A percentile compares a stretch with the other conserved stretches of the same genome.
Evolutionary conservation across 2,888 invertebrate genomes (phyloP).

Genomic region (Athrips mouffetella): DNA sequence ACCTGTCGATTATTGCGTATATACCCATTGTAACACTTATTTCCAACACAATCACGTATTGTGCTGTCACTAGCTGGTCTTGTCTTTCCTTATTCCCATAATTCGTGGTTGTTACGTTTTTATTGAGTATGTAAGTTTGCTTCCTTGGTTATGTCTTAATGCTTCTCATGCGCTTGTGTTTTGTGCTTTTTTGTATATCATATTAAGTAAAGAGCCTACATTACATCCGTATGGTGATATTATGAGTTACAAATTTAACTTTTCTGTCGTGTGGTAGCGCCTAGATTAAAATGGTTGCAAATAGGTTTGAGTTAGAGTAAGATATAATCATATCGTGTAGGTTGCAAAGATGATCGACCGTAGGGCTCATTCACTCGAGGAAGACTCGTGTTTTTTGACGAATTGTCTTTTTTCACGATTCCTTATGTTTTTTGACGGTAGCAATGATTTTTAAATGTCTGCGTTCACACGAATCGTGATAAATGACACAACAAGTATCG

Average conservation of each 20-base stretch:
- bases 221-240: neutral
- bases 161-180: neutral
- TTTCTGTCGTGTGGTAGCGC: no score
- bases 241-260: neutral
- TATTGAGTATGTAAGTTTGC: constrained; percentile 37
- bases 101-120: constrained; percentile 34
- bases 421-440: no score
- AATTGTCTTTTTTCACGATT: no score
- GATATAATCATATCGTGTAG: no score
- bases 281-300: no score
- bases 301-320: no score
- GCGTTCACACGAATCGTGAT: no score
- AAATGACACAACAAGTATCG: no score
- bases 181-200: constrained; percentile 5
- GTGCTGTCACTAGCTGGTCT: constrained; percentile 27
- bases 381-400: no score
- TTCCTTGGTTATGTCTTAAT: constrained; percentile 26
- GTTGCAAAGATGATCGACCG: no score
- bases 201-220: neutral
- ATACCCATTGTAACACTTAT: constrained; percentile 29
- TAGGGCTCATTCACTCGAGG: no score
- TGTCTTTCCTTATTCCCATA: constrained; percentile 16
- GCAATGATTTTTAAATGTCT: no score
- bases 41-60: constrained; percentile 31
- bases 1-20: neutral